A percentile compares a stretch with the other conserved stretches of the same genome.
These are phyloP conservation scores for Chaetodon trifasciatus DNA, from an alignment of 2,797 vertebrate genomes.

Conservation along the genomic window DNA sequence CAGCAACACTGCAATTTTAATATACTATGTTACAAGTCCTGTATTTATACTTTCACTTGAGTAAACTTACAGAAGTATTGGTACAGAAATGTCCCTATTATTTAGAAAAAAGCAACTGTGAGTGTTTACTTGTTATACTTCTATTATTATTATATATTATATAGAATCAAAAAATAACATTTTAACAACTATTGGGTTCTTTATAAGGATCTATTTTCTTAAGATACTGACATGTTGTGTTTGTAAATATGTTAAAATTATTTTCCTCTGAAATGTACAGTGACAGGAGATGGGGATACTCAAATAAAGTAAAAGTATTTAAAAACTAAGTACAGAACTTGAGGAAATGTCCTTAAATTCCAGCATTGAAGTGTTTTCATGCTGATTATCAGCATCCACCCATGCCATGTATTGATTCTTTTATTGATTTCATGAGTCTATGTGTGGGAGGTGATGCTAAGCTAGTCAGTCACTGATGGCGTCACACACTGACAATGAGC, in stretches of 20 bases:
- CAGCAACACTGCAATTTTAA: background rate
- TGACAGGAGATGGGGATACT: background rate
- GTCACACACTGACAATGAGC: background rate
- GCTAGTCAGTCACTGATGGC: background rate
- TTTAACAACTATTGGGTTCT: too few species aligned
- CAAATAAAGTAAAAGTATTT: background rate
- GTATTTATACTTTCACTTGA: background rate
- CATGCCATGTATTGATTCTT: background rate
- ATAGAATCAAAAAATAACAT: too few species aligned
- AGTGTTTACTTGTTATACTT: too few species aligned
- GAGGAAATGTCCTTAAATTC: background rate
- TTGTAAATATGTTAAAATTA: too few species aligned
- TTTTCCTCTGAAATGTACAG: too few species aligned
- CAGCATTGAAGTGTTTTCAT: conserved; percentile 3
- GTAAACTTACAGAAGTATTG: background rate
- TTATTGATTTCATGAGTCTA: background rate
- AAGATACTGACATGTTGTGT: too few species aligned
- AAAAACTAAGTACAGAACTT: background rate
- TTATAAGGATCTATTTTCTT: too few species aligned
- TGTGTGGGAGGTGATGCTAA: background rate
- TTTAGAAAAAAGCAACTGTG: background rate
- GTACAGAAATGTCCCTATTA: background rate
- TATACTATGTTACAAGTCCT: background rate
- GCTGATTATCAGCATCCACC: conserved; percentile 5
- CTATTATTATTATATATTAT: too few species aligned